These are phyloP conservation scores for Stomatorhinus ivindoensis DNA, from an alignment of 2,113 vertebrate species.

Conservation along the genomic window DNA sequence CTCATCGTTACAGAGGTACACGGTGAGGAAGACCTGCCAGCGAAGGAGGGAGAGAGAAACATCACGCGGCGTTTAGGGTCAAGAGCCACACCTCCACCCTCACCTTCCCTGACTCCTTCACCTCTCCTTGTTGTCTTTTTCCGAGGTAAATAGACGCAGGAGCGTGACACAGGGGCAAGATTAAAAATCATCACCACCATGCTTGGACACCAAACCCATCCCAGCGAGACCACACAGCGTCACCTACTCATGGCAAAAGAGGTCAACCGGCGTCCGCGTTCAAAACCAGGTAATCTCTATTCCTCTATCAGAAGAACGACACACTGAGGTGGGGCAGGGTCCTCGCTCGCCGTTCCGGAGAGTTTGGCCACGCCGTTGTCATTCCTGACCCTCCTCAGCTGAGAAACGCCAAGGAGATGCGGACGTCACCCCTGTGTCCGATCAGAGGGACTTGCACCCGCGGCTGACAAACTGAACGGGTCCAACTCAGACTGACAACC, in stretches of 20 bases:
- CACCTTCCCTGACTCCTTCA: neutral
- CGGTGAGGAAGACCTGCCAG: conserved; percentile 89
- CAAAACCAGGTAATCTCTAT: neutral
- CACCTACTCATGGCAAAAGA: neutral
- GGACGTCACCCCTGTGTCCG: neutral
- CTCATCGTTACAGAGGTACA: conserved; percentile 97
- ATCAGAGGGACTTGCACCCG: neutral
- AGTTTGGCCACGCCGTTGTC: neutral
- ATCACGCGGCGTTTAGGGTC: neutral
- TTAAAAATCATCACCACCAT: neutral
- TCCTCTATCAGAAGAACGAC: neutral
- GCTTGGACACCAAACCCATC: neutral
- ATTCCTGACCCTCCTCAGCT: neutral
- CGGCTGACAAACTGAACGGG: neutral
- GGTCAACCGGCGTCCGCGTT: neutral
- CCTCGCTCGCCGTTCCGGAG: neutral
- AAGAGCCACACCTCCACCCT: neutral
- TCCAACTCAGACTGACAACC: neutral
- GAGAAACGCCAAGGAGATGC: neutral
- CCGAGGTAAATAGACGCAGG: neutral
- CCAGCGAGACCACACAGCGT: neutral
- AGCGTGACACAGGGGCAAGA: neutral
- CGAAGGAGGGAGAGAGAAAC: neutral
- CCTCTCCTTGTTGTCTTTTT: neutral
- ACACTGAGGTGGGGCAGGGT: neutral